These are phyloP conservation scores for Chesias legatella DNA, from an alignment of 2,888 invertebrate species.

Conservation along the genomic window DNA sequence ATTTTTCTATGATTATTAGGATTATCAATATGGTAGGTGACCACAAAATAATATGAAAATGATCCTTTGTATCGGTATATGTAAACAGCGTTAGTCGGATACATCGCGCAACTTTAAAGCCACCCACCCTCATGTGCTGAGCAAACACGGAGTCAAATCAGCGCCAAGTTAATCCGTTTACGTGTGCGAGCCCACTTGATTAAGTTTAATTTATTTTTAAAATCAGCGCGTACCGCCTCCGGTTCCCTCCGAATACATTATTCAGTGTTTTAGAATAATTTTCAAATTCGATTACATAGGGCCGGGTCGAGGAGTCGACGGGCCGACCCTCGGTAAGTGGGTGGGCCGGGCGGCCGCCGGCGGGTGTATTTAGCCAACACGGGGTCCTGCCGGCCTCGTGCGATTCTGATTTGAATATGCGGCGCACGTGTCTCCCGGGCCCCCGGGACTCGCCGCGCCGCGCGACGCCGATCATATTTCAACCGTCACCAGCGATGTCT, in stretches of 20 bases:
- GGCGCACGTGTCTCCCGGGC: constrained; percentile 74
- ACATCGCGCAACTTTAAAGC: constrained; percentile 66
- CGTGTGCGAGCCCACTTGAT: constrained; percentile 80
- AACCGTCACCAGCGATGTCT: constrained; percentile 80
- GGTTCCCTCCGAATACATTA: constrained; percentile 78
- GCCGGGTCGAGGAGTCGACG: constrained; percentile 12
- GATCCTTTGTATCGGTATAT: constrained; percentile 15
- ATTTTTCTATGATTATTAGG: too few species aligned
- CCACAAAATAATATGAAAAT: constrained; percentile 11
- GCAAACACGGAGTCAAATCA: constrained; percentile 78
- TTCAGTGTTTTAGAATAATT: constrained; percentile 82
- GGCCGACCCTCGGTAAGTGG: constrained; percentile 76
- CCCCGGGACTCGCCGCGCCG: constrained; percentile 59
- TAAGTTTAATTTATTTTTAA: constrained; percentile 81
- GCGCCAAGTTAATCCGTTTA: constrained; percentile 79
- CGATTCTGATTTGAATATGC: constrained; percentile 79
- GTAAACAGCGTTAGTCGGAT: constrained; percentile 52
- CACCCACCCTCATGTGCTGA: constrained; percentile 62
- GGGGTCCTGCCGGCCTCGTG: constrained; percentile 69
- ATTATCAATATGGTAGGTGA: constrained; percentile 3
- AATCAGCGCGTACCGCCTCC: constrained; percentile 72
- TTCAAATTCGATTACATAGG: constrained; percentile 82
- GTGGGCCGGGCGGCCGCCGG: constrained; percentile 63
- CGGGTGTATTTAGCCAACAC: constrained; percentile 81
- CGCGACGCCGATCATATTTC: constrained; percentile 75